Percentiles rank a stretch among this genome's conserved stretches.
phyloP scores from a whole-genome alignment of 2,113 vertebrate genomes.

The Hiodon alosoides region DNA sequence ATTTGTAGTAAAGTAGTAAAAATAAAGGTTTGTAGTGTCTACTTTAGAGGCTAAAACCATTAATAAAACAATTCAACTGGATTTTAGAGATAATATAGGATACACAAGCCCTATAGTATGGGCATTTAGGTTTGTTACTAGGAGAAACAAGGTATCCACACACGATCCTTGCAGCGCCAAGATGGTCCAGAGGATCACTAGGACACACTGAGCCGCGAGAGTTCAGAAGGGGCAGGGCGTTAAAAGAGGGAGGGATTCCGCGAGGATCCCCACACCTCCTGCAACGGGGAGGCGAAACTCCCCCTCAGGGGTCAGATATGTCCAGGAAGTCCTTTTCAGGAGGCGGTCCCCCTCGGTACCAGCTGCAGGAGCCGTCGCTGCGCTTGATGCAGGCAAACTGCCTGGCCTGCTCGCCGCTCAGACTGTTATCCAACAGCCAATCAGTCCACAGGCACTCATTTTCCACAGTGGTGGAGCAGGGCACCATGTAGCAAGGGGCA shows the following conservation, averaged over 20 bases:
- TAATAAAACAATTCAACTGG: not conserved
- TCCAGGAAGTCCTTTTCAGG: constrained; percentile 79
- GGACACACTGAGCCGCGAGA: constrained; percentile 20
- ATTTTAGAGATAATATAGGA: not conserved
- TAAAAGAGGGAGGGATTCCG: not conserved
- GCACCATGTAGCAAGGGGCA: constrained; percentile 73
- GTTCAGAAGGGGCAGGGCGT: constrained; percentile 28
- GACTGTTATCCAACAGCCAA: constrained; percentile 73
- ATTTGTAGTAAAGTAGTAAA: not conserved
- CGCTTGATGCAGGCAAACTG: constrained; percentile 80
- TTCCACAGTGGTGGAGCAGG: constrained; percentile 64
- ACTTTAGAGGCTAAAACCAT: not conserved
- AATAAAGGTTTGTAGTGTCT: not conserved
- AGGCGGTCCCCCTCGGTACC: constrained; percentile 71
- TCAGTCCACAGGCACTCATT: constrained; percentile 88
- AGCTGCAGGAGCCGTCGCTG: constrained; percentile 76
- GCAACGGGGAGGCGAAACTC: not conserved
- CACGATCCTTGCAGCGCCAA: constrained; percentile 4
- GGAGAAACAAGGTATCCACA: not conserved
- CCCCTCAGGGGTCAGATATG: constrained; percentile 72
- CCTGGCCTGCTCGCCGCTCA: constrained; percentile 74
- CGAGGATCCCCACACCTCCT: not conserved
- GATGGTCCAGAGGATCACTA: constrained; percentile 17
- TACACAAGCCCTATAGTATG: not conserved
- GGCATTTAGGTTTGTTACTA: constrained; percentile 9